Base-by-base conservation (phyloP, 2,888 invertebrate species). In the Melitaea athalia region DNA sequence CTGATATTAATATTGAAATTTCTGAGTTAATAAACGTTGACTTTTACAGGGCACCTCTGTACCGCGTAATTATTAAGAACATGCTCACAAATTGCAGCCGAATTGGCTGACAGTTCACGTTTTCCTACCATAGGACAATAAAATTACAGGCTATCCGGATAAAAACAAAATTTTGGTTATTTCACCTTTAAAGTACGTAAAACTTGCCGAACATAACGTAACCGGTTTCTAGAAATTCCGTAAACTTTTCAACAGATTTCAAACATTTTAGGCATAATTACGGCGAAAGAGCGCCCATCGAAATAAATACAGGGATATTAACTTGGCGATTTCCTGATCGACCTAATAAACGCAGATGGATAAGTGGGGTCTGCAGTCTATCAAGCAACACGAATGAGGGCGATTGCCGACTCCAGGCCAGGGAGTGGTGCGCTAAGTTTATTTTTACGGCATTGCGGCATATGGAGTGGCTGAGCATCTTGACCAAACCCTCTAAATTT, bases 381-480 rank as follows among this genome's bases (percentile, higher is more conserved):
- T 89, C 89, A 87, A 81, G 79, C 79, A 78, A 82, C 80, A 78
- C 81, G 79, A 86, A 85, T 79, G 82, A 79, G 83, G 83, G 77
- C 81, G 81, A 80, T 78, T 74, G 73, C 73, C 76, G 77, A 74
- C 80, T 73, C 72, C 66, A 71, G 72, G 67, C 67, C 73, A 71
- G 73, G 74, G 75, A 68, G 74, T 75, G 75, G 76, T 75, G 73
- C 70, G 70, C 71, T 72, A 71, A 71, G 78, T 84, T 85, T 88
- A 87, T 89, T 88, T 89, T 86, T 85, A 86, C 85, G 79, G 83
- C 85, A 85, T 77, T 85, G 83, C 85, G 84, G 83, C 79, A 83
- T 71, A 79, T 82, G 79, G 75, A 81, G 77, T 76, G 74, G 67
- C 70, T 70, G 70, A 74, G 49, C 67, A 68, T 71, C 67, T 72